Evolutionary conservation across 2,888 invertebrate species (phyloP).

Genomic region (Idaea biselata): DNA sequence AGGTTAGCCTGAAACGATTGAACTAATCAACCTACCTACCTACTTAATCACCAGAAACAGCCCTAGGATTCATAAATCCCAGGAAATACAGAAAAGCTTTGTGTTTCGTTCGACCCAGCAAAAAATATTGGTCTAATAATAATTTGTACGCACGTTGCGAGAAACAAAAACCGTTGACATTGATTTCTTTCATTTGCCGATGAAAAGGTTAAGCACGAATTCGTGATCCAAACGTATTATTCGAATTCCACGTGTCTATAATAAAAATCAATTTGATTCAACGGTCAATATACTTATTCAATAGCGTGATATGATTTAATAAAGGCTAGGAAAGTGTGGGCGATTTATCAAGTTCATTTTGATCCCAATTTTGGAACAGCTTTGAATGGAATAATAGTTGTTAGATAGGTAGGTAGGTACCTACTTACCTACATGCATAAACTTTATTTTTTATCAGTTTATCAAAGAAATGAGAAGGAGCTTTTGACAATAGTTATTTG

Average conservation of each 20-base stretch:
- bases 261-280: slow-evolving; percentile 23
- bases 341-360: slow-evolving; percentile 27
- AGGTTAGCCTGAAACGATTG: too few relatives aligned
- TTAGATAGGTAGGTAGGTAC: too few relatives aligned
- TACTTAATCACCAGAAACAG: too few relatives aligned
- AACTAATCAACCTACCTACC: too few relatives aligned
- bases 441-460: too few relatives aligned
- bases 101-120: too few relatives aligned
- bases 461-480: too few relatives aligned
- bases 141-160: neutral
- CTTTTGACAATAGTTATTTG: too few relatives aligned
- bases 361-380: slow-evolving; percentile 7
- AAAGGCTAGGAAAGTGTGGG: slow-evolving; percentile 17
- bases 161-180: slow-evolving; percentile 16
- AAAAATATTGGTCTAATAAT: neutral
- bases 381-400: too few relatives aligned
- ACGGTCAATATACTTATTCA: slow-evolving; percentile 24
- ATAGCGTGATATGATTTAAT: slow-evolving; percentile 32
- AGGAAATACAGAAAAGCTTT: too few relatives aligned
- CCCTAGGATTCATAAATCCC: too few relatives aligned
- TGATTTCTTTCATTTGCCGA: slow-evolving; percentile 15
- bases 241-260: slow-evolving; percentile 21
- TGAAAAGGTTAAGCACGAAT: slow-evolving; percentile 24
- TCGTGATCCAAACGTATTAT: slow-evolving; percentile 23
- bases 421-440: too few relatives aligned